A percentile compares a stretch with the other conserved stretches of the same genome.
These are phyloP conservation scores for Heterotilapia buettikoferi DNA, from an alignment of 2,113 vertebrate species.

Conservation along the genomic window DNA sequence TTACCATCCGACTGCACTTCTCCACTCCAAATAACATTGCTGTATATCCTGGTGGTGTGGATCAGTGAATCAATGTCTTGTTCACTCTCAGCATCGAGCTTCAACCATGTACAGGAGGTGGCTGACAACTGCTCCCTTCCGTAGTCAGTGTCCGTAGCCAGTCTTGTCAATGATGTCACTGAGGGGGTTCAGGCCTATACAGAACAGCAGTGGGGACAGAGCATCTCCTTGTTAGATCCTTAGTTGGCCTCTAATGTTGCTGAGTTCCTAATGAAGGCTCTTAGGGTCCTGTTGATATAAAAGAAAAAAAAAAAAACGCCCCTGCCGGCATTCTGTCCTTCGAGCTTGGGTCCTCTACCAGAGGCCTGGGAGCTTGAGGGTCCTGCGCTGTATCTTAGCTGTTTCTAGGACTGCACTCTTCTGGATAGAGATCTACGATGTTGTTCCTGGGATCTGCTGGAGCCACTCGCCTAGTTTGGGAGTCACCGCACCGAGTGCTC, in stretches of 20 bases:
- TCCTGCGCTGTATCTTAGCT: too few species aligned
- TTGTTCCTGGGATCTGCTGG: too few species aligned
- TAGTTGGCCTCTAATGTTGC: neutral
- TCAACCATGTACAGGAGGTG: neutral
- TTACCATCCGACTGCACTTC: neutral
- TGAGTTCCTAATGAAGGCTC: neutral
- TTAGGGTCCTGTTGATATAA: neutral
- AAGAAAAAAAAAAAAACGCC: too few species aligned
- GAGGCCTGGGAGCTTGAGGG: too few species aligned
- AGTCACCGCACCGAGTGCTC: rapidly evolving
- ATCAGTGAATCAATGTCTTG: neutral
- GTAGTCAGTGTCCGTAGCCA: neutral
- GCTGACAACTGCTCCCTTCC: neutral
- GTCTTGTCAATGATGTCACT: neutral
- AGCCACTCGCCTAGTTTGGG: too few species aligned
- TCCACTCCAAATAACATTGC: neutral
- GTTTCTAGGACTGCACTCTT: too few species aligned
- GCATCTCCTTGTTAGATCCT: neutral
- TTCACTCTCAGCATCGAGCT: neutral
- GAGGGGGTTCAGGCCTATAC: neutral
- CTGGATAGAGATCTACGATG: too few species aligned
- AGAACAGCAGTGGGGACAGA: neutral
- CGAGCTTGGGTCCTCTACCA: too few species aligned
- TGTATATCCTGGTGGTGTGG: neutral
- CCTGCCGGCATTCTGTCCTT: too few species aligned